phyloP scores from a whole-genome alignment of 2,797 vertebrate species.

The Tadarida brasiliensis region DNA sequence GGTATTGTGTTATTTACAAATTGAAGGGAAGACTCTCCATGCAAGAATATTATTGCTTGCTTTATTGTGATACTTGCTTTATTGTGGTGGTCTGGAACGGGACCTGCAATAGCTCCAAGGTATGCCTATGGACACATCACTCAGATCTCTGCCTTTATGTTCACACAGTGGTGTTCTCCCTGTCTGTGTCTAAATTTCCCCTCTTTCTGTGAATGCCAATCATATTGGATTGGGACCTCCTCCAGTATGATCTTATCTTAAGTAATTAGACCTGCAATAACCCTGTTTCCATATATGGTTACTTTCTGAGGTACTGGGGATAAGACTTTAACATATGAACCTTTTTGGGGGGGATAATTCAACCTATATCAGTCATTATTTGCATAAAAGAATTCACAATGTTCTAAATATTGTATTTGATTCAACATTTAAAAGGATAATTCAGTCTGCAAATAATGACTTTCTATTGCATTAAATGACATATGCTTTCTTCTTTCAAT shows the following conservation, averaged over 20 bases:
- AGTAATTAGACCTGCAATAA: neutral
- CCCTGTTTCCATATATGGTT: neutral
- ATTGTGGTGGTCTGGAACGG: neutral
- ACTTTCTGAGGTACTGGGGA: neutral
- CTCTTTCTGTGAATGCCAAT: neutral
- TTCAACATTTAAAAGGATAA: neutral
- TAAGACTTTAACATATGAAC: neutral
- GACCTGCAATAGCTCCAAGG: neutral
- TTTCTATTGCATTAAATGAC: neutral
- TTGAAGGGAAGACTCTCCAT: neutral
- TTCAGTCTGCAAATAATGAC: neutral
- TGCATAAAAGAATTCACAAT: neutral
- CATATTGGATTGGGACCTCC: neutral
- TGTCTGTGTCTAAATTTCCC: neutral
- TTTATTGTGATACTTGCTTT: neutral
- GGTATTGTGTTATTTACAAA: neutral
- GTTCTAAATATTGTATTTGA: neutral
- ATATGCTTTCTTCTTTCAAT: neutral
- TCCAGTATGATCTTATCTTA: neutral
- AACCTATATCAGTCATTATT: neutral
- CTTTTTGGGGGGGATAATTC: neutral
- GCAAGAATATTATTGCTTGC: neutral
- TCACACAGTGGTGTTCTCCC: neutral
- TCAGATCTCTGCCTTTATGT: neutral
- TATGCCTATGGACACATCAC: neutral